Conservation (phyloP, 30 jellyfish, hydroid and myxozoan species). For the Phacellophora camtschatica region DNA sequence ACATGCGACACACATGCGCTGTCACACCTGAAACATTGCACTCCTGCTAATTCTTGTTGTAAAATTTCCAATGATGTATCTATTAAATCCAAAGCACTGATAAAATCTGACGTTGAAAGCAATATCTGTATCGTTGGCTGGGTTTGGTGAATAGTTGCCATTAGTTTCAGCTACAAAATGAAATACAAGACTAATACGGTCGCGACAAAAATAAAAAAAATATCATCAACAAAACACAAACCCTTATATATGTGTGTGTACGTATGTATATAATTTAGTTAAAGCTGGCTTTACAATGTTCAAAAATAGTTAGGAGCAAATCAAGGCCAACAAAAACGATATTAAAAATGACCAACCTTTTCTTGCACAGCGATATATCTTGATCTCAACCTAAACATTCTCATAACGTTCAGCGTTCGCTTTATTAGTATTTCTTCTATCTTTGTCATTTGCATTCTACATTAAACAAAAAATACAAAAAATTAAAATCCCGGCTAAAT, state of each 20-base stretch:
- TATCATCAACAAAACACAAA: too few species aligned
- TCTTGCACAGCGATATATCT: conserved; percentile 81
- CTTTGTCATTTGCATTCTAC: conserved; percentile 64
- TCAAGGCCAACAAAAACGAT: too few species aligned
- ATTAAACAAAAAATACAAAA: neutral
- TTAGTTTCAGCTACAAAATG: conserved; percentile 72
- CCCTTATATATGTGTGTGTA: too few species aligned
- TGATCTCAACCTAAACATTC: conserved; percentile 77
- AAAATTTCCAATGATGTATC: conserved; percentile 89
- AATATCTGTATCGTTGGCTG: conserved; percentile 95
- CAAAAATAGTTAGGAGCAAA: too few species aligned
- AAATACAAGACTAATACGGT: neutral
- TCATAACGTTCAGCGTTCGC: conserved; percentile 68
- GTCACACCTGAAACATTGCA: conserved; percentile 97
- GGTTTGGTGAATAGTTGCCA: conserved; percentile 98
- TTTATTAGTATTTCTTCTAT: conserved; percentile 48
- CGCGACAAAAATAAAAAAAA: neutral
- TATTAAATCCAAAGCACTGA: conserved; percentile 94
- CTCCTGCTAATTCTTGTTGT: conserved; percentile 94
- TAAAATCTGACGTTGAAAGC: conserved; percentile 83
- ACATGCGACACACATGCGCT: too few species aligned
- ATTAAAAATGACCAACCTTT: too few species aligned
- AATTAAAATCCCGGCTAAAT: neutral
- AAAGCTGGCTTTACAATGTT: too few species aligned
- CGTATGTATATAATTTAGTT: too few species aligned